Evolutionary conservation across 1,140 invertebrate genomes (phyloP).

Genomic region (Rhizoglyphus robini): DNA sequence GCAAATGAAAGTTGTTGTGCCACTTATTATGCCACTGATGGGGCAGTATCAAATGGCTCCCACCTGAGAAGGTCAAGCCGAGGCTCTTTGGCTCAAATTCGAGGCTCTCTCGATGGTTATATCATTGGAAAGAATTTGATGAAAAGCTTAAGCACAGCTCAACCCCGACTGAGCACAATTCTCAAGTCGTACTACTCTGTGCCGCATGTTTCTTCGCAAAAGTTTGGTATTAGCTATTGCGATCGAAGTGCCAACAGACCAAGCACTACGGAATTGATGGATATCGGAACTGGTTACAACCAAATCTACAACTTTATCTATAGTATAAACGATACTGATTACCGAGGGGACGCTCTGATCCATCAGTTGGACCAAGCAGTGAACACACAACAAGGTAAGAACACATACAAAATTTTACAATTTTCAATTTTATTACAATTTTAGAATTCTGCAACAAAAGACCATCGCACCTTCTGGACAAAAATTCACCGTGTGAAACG

Average conservation of each 20-base stretch:
- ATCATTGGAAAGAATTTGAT: conserved; percentile 16
- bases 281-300: neutral
- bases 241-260: neutral
- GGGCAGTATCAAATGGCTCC: neutral
- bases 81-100: conserved; percentile 18
- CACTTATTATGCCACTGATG: conserved; percentile 15
- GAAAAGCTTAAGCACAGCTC: neutral
- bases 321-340: neutral
- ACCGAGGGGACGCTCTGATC: neutral
- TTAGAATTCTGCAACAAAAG: neutral
- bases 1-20: conserved; percentile 1
- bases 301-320: neutral
- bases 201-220: neutral
- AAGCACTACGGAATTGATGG: neutral
- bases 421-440: neutral
- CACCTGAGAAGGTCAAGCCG: neutral
- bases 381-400: neutral
- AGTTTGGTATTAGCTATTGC: neutral
- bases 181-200: conserved; percentile 18
- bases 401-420: too few relatives aligned
- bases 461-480: conserved; percentile 1
- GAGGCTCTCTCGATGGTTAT: conserved; percentile 22
- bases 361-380: neutral
- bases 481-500: conserved; percentile 20
- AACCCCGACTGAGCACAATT: conserved; percentile 18